Conservation (phyloP, 2,888 invertebrate species). For the Lasioglossum pauxillum region DNA sequence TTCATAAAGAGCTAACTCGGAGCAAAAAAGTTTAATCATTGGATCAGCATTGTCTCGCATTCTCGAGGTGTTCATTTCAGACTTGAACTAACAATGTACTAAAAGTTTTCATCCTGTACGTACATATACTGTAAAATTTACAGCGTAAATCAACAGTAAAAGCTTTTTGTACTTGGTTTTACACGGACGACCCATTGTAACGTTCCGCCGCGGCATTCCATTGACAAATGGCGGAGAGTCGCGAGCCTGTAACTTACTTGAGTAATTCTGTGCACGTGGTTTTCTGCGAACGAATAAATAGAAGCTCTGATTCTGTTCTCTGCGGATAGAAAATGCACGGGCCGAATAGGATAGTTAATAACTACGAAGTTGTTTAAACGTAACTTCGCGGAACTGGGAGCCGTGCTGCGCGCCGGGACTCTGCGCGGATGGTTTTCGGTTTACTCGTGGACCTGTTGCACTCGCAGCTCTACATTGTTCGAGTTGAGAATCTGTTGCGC, state of each 20-base stretch:
- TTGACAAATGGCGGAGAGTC: not conserved
- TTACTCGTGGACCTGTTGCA: constrained; percentile 16
- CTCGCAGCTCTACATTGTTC: not conserved
- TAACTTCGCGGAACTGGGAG: not conserved
- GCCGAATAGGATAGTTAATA: not conserved
- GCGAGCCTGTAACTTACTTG: not conserved
- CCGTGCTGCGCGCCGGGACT: not conserved
- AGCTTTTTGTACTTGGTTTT: not conserved
- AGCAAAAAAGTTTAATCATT: not conserved
- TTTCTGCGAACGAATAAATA: not conserved
- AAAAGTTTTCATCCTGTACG: not conserved
- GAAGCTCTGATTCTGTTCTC: constrained; percentile 8
- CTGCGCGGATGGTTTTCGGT: not conserved
- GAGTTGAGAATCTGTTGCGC: not conserved
- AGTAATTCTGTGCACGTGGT: not conserved
- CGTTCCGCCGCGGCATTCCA: not conserved
- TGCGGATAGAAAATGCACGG: not conserved
- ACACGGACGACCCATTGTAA: not conserved
- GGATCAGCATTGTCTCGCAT: no score
- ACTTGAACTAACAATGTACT: not conserved
- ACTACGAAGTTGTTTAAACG: constrained; percentile 3
- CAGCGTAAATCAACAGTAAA: not conserved
- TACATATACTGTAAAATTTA: not conserved
- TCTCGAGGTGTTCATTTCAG: not conserved
- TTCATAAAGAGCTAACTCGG: not conserved